Percentiles rank a stretch among this genome's conserved stretches.
phyloP scores from a whole-genome alignment of 2,113 vertebrate species.

The Pelvicachromis taeniatus region DNA sequence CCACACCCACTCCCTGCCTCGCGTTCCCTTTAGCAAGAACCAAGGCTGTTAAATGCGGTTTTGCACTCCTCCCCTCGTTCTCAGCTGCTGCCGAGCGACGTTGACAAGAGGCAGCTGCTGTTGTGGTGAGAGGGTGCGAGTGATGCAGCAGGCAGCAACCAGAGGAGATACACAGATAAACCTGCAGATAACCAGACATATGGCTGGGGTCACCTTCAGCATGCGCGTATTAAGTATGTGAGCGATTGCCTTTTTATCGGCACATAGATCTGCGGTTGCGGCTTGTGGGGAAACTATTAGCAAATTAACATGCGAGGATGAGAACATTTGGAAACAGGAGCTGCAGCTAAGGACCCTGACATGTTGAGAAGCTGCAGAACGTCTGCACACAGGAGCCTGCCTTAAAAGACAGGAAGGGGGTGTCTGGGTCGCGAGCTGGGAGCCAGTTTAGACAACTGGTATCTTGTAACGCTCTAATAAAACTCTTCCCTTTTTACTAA shows the following conservation, averaged over 20 bases:
- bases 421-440: background rate
- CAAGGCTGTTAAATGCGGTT: slow-evolving; percentile 38
- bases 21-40: slow-evolving; percentile 1
- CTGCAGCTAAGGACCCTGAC: background rate
- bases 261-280: background rate
- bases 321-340: slow-evolving; percentile 1
- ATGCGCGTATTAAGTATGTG: background rate
- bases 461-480: slow-evolving; percentile 39
- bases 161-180: slow-evolving; percentile 23
- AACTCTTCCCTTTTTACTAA: slow-evolving; percentile 25
- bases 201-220: background rate
- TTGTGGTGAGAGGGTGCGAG: slow-evolving; percentile 27
- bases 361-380: background rate
- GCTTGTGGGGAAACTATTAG: background rate
- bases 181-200: slow-evolving; percentile 1
- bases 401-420: background rate
- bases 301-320: slow-evolving; percentile 10
- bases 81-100: slow-evolving; percentile 53
- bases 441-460: slow-evolving; percentile 39
- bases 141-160: slow-evolving; percentile 39
- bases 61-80: slow-evolving; percentile 32
- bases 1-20: background rate
- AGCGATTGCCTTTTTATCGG: slow-evolving; percentile 14
- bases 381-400: background rate
- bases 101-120: slow-evolving; percentile 65